These are phyloP conservation scores for Etheostoma cragini DNA, from an alignment of 2,113 vertebrate species.

Conservation along the genomic window DNA sequence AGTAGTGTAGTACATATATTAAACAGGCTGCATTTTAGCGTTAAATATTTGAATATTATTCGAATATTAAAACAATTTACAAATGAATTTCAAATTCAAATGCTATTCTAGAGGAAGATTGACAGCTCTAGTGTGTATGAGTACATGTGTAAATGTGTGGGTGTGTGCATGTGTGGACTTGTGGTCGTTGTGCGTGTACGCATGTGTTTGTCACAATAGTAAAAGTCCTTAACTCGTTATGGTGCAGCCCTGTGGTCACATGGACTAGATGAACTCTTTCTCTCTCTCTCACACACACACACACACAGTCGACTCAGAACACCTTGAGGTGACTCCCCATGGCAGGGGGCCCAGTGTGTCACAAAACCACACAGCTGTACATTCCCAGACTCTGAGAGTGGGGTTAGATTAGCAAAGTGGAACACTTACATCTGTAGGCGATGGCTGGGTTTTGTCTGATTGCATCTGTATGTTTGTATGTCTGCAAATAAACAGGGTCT, in stretches of 20 bases:
- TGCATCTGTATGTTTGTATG: slow-evolving; percentile 66
- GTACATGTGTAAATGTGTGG: slow-evolving; percentile 30
- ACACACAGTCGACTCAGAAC: slow-evolving; percentile 39
- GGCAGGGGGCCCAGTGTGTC: slow-evolving; percentile 75
- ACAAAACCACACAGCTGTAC: slow-evolving; percentile 67
- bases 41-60: no score
- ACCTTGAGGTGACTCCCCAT: slow-evolving; percentile 76
- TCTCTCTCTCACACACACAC: slow-evolving; percentile 18
- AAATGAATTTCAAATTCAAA: no score
- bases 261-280: slow-evolving; percentile 47
- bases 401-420: slow-evolving; percentile 69
- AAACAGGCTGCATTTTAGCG: no score
- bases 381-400: slow-evolving; percentile 78
- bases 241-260: slow-evolving; percentile 53
- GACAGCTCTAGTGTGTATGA: slow-evolving; percentile 19
- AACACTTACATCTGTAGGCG: slow-evolving; percentile 60
- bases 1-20: no score
- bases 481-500: slow-evolving; percentile 42
- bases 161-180: slow-evolving; percentile 43
- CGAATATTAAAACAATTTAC: no score
- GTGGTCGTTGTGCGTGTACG: slow-evolving; percentile 40
- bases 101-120: no score
- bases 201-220: slow-evolving; percentile 59
- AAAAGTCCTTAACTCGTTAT: slow-evolving; percentile 54
- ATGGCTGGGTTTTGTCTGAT: slow-evolving; percentile 54